Base-by-base conservation (phyloP, 2,888 invertebrate species). In the Tetragonisca angustula region DNA sequence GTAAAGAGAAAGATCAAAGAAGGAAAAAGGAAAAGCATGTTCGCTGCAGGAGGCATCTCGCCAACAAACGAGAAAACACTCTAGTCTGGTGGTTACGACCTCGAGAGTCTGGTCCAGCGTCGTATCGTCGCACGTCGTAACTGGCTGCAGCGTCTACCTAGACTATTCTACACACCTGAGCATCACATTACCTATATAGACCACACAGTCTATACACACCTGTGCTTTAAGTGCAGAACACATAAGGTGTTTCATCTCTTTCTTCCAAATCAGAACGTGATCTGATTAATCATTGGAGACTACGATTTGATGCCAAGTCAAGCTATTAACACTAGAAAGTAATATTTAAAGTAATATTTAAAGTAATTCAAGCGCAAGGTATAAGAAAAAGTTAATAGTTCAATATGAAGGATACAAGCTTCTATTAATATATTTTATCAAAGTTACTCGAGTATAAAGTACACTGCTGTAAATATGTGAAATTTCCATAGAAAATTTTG, bases 41-140 rank as follows among this genome's bases (percentile, higher is more conserved):
- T 83, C 81, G 43, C 56, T 61, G 27, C n/a, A 32, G 59, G 21
- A 64, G 19, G 56, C 62, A 61, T 32, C 65, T 13, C 49, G 52
- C 43, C 36, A 36, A 65, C 70, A 83, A 82, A 61, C 84, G 78
- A 76, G 69, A 76, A 88, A 81, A 83, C 81, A 80, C 83, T 85
- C 86, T 81, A 81, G 65, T 21, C 64, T 68, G 70, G 77, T 72
- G 79, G 69, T 88, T 76, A 85, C 76, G 43, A 68, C 59, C 27
- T n/a, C n/a, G 21, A 50, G 21, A 50, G 17, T 65, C 62, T 61
- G 73, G 69, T n/a, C 62, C 73, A 21, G 13, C 59, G 43, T 73
- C 62, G 65, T 79, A 76, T 59, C 59, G 56, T 67, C 59, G 73
- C 76, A 80, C 79, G 52, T 65, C 62, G 54, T 72, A 72, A 81